Evolutionary conservation across 2,888 invertebrate species (phyloP).

Genomic region (Tyria jacobaeae): DNA sequence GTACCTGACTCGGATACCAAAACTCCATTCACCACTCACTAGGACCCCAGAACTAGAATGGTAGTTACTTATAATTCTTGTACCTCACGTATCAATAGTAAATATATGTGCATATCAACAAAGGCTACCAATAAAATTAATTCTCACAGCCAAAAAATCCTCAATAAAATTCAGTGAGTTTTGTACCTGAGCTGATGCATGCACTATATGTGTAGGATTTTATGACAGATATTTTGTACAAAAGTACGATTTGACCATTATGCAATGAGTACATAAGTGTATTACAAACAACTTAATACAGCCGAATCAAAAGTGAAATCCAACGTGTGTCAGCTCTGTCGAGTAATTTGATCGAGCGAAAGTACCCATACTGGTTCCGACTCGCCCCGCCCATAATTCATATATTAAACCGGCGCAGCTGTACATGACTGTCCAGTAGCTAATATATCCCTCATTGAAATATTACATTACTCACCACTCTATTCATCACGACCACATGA

Average conservation of each 20-base stretch:
- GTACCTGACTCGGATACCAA: conserved; percentile 65
- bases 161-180: conserved; percentile 2
- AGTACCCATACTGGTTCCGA: conserved; percentile 81
- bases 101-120: conserved; percentile 36
- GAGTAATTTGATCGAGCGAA: conserved; percentile 77
- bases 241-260: conserved; percentile 21
- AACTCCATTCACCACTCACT: conserved; percentile 57
- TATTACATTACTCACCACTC: conserved; percentile 29
- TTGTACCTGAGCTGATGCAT: background rate
- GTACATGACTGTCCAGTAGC: conserved; percentile 43
- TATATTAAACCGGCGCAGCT: conserved; percentile 42
- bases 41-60: conserved; percentile 56
- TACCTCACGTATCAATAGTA: conserved; percentile 32
- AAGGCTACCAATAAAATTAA: conserved; percentile 11
- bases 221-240: background rate
- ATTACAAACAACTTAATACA: conserved; percentile 29
- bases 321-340: conserved; percentile 66
- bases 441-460: conserved; percentile 28
- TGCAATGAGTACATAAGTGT: conserved; percentile 17
- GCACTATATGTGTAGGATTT: background rate
- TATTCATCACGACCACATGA: conserved; percentile 29
- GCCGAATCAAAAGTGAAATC: conserved; percentile 80
- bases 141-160: conserved; percentile 6
- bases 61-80: conserved; percentile 30
- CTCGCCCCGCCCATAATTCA: conserved; percentile 57